Conservation (phyloP, 1,140 invertebrate genomes). For the Listronotus bonariensis region DNA sequence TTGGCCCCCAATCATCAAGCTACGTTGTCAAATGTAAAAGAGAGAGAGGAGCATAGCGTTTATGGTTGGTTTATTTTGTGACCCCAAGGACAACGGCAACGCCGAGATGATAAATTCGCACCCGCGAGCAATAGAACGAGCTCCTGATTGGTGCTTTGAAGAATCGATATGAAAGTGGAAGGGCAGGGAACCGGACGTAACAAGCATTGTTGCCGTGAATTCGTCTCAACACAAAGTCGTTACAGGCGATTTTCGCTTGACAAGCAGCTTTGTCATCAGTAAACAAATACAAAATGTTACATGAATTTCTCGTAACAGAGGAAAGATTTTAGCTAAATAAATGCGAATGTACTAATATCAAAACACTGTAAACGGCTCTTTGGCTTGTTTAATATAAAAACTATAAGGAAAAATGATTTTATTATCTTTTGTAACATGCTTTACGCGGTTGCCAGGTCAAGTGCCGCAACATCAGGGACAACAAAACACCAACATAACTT, state of each 20-base stretch:
- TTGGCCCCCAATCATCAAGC: constrained; percentile 42
- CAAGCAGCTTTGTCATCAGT: constrained; percentile 47
- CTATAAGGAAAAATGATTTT: neutral
- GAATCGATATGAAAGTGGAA: constrained; percentile 53
- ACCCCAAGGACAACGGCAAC: constrained; percentile 42
- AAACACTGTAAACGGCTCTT: neutral
- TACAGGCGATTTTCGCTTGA: constrained; percentile 41
- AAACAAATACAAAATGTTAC: constrained; percentile 52
- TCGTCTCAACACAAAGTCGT: constrained; percentile 30
- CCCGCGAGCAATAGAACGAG: constrained; percentile 50
- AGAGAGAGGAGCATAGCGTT: constrained; percentile 24
- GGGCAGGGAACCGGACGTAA: constrained; percentile 48
- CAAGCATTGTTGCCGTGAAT: constrained; percentile 37
- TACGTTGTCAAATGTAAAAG: constrained; percentile 35
- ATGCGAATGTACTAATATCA: neutral
- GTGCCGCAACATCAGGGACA: constrained; percentile 54
- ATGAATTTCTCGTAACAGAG: constrained; percentile 43
- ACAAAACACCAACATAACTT: constrained; percentile 49
- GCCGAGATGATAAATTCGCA: constrained; percentile 47
- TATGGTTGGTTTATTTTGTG: constrained; percentile 25
- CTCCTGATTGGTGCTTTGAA: constrained; percentile 49
- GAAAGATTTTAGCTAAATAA: constrained; percentile 4
- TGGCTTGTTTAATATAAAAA: neutral
- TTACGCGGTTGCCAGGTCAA: constrained; percentile 54
- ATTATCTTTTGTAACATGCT: constrained; percentile 51